Conservation (phyloP, 2,113 vertebrate species). For the Galeopterus variegatus region DNA sequence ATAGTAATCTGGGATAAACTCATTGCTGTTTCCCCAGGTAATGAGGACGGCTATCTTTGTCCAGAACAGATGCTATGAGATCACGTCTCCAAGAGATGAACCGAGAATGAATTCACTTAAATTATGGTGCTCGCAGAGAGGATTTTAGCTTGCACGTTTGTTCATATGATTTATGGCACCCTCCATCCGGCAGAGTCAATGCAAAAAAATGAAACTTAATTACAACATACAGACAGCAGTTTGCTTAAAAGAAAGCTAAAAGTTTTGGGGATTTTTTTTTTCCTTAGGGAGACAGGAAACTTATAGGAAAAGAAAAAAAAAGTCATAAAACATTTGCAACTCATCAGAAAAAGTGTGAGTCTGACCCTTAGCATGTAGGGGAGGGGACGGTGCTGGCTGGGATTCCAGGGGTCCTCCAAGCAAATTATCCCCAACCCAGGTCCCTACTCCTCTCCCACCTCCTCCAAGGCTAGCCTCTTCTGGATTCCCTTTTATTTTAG, state of each 20-base stretch:
- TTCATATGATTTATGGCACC: slow-evolving; percentile 82
- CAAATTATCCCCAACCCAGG: background rate
- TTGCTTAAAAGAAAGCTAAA: slow-evolving; percentile 79
- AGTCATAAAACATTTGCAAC: slow-evolving; percentile 64
- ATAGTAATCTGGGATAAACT: slow-evolving; percentile 45
- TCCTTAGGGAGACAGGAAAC: slow-evolving; percentile 61
- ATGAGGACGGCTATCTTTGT: slow-evolving; percentile 73
- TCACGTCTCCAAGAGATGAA: slow-evolving; percentile 83
- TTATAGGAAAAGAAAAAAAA: slow-evolving; percentile 10
- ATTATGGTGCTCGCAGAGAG: slow-evolving; percentile 79
- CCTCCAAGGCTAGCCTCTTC: background rate
- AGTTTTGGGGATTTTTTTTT: slow-evolving; percentile 54
- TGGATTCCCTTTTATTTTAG: slow-evolving; percentile 62
- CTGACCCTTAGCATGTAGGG: background rate
- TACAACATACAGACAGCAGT: slow-evolving; percentile 76
- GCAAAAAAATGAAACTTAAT: slow-evolving; percentile 77
- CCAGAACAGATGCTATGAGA: slow-evolving; percentile 84
- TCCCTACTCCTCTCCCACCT: background rate
- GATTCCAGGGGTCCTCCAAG: background rate
- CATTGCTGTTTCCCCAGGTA: slow-evolving; percentile 73
- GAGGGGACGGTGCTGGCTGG: too few relatives aligned
- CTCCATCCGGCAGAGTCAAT: slow-evolving; percentile 75
- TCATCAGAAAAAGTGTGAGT: slow-evolving; percentile 29
- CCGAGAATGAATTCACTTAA: slow-evolving; percentile 82
- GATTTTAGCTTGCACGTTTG: slow-evolving; percentile 82